A percentile compares a stretch with the other conserved stretches of the same genome.
Conservation (phyloP, 2,113 vertebrate species). For the Ophiodon elongatus region DNA sequence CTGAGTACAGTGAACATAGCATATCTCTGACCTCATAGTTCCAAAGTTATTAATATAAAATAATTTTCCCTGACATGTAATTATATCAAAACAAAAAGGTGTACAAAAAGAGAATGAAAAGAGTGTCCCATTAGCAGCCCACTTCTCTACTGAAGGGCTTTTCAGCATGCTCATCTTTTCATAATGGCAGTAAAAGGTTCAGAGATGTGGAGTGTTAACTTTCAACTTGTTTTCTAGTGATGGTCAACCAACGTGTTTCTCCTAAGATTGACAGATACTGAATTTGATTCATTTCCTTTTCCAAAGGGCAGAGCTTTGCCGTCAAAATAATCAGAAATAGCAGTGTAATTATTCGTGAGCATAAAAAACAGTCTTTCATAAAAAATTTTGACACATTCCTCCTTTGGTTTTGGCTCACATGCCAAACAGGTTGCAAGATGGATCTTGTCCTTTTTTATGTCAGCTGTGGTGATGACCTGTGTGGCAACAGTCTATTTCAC, state of each 20-base stretch:
- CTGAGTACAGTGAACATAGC: neutral
- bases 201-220: conserved; percentile 21
- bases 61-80: conserved; percentile 4
- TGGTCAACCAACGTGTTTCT: neutral
- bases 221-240: conserved; percentile 5
- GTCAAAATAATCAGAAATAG: conserved; percentile 19
- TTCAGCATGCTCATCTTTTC: conserved; percentile 5
- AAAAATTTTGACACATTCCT: conserved; percentile 1
- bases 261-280: neutral
- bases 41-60: conserved; percentile 3
- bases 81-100: conserved; percentile 4
- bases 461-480: conserved; percentile 39
- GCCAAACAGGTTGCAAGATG: conserved; percentile 24
- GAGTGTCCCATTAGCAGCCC: conserved; percentile 13
- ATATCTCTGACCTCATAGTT: neutral
- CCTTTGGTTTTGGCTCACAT: neutral
- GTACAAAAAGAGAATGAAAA: conserved; percentile 9
- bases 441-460: conserved; percentile 30
- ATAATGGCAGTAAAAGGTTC: conserved; percentile 38
- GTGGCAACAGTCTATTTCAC: conserved; percentile 58
- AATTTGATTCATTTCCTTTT: conserved; percentile 25
- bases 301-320: neutral
- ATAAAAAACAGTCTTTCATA: neutral
- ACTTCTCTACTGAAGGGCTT: conserved; percentile 5
- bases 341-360: neutral